Conservation (phyloP, 2,888 invertebrate species). For the Tipula lateralis region DNA sequence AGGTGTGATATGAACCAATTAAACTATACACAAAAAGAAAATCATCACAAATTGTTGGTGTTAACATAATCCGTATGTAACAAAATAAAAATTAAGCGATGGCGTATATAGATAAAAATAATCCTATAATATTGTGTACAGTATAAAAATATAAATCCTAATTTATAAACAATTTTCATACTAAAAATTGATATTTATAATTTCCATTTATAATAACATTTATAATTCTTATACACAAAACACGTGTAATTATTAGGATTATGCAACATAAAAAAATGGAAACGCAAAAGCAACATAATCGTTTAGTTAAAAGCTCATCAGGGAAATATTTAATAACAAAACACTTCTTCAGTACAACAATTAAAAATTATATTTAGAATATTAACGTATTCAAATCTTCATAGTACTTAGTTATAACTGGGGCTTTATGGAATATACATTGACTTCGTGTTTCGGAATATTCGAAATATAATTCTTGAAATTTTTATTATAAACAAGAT, state of each 20-base stretch:
- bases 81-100: background rate
- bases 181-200: background rate
- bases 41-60: too few species aligned
- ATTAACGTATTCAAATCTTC: background rate
- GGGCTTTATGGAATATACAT: background rate
- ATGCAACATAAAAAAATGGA: background rate
- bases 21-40: too few species aligned
- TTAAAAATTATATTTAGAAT: background rate
- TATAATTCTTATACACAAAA: background rate
- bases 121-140: background rate
- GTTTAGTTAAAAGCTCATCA: background rate
- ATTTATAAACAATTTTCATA: conserved; percentile 5
- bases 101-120: background rate
- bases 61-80: background rate
- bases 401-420: background rate
- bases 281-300: background rate
- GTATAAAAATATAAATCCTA: background rate
- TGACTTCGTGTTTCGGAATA: background rate
- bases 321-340: background rate
- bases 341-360: background rate
- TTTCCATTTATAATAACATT: background rate
- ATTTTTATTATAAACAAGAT: too few species aligned
- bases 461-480: too few species aligned
- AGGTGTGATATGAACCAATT: too few species aligned
- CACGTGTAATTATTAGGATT: conserved; percentile 3